phyloP scores from a whole-genome alignment of 2,888 invertebrate species.

The Rhyacophila evoluta region DNA sequence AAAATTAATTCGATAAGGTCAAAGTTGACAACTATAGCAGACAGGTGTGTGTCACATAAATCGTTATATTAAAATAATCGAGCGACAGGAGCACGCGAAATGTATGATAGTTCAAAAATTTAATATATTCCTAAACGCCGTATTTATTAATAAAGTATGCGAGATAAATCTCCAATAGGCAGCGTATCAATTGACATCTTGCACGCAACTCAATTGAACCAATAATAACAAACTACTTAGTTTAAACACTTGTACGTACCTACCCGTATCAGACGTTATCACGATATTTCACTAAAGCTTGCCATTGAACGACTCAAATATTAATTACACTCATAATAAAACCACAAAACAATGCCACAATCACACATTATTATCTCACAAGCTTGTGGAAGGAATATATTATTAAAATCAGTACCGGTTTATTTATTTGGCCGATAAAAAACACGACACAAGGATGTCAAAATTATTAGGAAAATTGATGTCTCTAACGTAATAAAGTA shows the following conservation, averaged over 20 bases:
- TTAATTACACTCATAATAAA: neutral
- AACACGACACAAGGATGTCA: conserved; percentile 19
- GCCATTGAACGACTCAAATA: neutral
- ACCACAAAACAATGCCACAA: conserved; percentile 19
- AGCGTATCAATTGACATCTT: conserved; percentile 8
- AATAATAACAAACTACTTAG: conserved; percentile 24
- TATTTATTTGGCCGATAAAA: conserved; percentile 22
- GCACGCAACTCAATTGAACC: conserved; percentile 19
- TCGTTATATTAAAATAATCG: no score
- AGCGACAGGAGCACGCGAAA: no score
- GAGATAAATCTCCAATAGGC: conserved; percentile 14
- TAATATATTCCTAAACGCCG: neutral
- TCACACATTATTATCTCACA: neutral
- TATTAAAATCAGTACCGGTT: conserved; percentile 2
- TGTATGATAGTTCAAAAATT: no score
- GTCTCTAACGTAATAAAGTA: neutral
- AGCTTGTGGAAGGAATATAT: conserved; percentile 5
- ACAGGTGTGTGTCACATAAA: no score
- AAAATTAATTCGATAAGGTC: no score
- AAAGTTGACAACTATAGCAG: no score
- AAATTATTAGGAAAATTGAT: neutral
- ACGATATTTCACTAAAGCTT: neutral
- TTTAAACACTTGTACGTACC: neutral
- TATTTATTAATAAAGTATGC: neutral
- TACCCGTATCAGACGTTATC: conserved; percentile 22